phyloP scores from a whole-genome alignment of 2,888 invertebrate species.

The Cordylochernes scorpioides region DNA sequence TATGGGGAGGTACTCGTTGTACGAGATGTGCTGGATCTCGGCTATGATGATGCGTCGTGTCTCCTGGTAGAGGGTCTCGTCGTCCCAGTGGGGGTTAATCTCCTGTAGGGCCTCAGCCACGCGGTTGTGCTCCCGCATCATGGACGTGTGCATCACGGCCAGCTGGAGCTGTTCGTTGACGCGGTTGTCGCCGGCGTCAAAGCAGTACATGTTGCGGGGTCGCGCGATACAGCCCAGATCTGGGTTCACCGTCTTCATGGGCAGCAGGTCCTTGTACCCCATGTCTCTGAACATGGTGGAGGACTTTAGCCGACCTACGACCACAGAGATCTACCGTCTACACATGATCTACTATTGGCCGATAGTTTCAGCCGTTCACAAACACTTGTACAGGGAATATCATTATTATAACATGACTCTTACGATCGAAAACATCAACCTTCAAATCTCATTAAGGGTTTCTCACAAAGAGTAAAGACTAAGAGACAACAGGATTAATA shows the following conservation, averaged over 20 bases:
- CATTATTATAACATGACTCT: no score
- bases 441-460: no score
- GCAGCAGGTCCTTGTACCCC: slow-evolving; percentile 49
- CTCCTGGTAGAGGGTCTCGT: slow-evolving; percentile 59
- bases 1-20: slow-evolving; percentile 24
- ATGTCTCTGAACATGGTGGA: slow-evolving; percentile 10
- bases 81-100: slow-evolving; percentile 77
- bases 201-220: slow-evolving; percentile 71
- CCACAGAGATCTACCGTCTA: no score
- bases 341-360: no score
- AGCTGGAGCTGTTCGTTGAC: slow-evolving; percentile 71
- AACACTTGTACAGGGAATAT: no score
- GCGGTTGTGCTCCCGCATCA: slow-evolving; percentile 72
- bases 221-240: slow-evolving; percentile 56
- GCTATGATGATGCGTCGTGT: slow-evolving; percentile 19
- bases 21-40: slow-evolving; percentile 23
- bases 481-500: no score
- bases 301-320: slow-evolving; percentile 10
- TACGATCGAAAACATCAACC: no score
- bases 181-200: slow-evolving; percentile 71
- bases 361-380: no score
- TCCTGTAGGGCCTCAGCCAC: slow-evolving; percentile 43
- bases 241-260: slow-evolving; percentile 60
- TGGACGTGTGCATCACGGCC: slow-evolving; percentile 65
- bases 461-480: no score